Base-by-base conservation (phyloP, 2,113 vertebrate genomes). In the Lagopus leucura region DNA sequence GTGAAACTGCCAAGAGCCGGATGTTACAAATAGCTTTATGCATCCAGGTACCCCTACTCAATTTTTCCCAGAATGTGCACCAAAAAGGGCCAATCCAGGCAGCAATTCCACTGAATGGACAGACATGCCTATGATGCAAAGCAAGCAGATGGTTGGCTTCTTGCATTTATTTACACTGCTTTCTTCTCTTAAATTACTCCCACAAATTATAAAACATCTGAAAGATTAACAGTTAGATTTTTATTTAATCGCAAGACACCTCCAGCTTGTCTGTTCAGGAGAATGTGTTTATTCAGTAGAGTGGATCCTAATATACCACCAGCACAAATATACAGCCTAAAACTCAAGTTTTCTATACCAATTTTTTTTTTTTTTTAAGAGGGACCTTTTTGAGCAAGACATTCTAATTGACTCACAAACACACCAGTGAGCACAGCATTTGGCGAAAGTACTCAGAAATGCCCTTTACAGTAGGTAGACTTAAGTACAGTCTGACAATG, bases 341-440 rank as follows among this genome's bases (percentile, higher is more conserved):
- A 57, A 3, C 3, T 76, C 25, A 6, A 13, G 15, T 76, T 71
- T 84, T n/a, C 22, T 40, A 36, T 16, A 40, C 14, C 1, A 2
- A 20, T 91, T 65, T 48, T 88, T 81, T 78, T 52, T 88, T 81
- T 78, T 52, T 86, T 81, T 78, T 45, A 48, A 91, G 60, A 89
- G 11, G 7, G 15, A 50, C 4, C 17, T 70, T 42, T 84, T 20
- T 4, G 0, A 87, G 55, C 42, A 60, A 85, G 16, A 43, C 22
- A 16, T 66, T 89, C 32, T 40, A 82, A 78, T 5, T n/a, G 11
- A 17, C 55, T 88, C 40, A 30, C 34, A 85, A 73, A 61, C 6
- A 11, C 30, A 65, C 28, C 10, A 24, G 20, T 5, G 28, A 40
- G 15, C 36, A 40, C 27, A 32, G 45, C 27, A 2, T 69, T 80